Base-by-base conservation (phyloP, 2,888 invertebrate species). In the Ormyrus labotus region DNA sequence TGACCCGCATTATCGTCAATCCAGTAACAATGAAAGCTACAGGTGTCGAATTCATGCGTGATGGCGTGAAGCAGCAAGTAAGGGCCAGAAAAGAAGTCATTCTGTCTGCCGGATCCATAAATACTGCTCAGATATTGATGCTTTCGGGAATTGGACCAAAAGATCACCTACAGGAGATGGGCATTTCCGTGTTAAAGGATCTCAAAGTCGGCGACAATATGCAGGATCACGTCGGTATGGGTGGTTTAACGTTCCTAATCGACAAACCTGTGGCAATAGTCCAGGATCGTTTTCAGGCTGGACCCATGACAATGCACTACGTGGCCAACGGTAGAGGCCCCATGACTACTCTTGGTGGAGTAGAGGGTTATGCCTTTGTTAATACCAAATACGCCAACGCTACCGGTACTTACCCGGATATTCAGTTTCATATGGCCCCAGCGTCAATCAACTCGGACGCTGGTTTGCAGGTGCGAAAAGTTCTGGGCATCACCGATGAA, bases 381-480 rank as follows among this genome's bases (percentile, higher is more conserved):
- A 96, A 96, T 85, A 97, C 97, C 0, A 95, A 94, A 82, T 96
- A 94, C 85, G 96, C 96, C 0, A 97, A 97, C 86, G 92, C 92
- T 69, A 94, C 95, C 2, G 93, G 94, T 1, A 93, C 95, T 82
- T 96, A 96, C 94, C 97, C 97, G 0, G 97, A 98, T 86, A 94
- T 98, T 65, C 97, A 98, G 86, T 96, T 97, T 86, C 97, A 98
- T 87, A 97, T 98, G 95, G 97, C 97, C 2, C 97, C 97, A 0
- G 96, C 97, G 0, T 96, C 96, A 0, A 94, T 96, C 60, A 95
- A 95, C 79, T 96, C 96, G 0, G 96, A 96, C 87, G 94, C 94
- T 76, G 95, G 95, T 0, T 93, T 94, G 72, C 92, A 96, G 87
- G 94, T 96, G 0, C 92, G 94, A 89, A 94, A 96, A 91, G 95